phyloP scores from a whole-genome alignment of 2,797 vertebrate genomes.

The Pseudochaenichthys georgianus region DNA sequence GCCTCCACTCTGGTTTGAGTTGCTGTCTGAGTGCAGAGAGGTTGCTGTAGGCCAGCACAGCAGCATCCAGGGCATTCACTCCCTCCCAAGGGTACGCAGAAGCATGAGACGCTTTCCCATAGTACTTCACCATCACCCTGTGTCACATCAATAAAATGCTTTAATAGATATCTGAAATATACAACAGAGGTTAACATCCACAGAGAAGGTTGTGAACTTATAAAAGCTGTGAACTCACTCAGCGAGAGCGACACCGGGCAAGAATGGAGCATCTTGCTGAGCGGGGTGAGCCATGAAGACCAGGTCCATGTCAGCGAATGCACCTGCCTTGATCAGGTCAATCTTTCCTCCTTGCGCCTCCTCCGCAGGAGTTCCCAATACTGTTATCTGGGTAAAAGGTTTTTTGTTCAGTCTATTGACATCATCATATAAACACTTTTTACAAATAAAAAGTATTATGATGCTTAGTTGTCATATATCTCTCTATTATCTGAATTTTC shows the following conservation, averaged over 20 bases:
- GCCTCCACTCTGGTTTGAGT: slow-evolving; percentile 92
- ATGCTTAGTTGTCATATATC: background rate
- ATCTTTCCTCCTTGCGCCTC: slow-evolving; percentile 92
- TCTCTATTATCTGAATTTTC: too few species aligned
- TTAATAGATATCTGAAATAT: background rate
- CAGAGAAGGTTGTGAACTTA: background rate
- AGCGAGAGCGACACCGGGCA: slow-evolving; percentile 84
- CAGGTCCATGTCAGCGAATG: slow-evolving; percentile 88
- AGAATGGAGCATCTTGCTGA: slow-evolving; percentile 87
- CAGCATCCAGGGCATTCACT: slow-evolving; percentile 93
- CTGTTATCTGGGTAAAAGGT: slow-evolving; percentile 82
- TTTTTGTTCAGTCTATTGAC: background rate
- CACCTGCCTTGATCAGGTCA: slow-evolving; percentile 88
- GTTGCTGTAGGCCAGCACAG: slow-evolving; percentile 93
- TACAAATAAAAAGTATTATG: background rate
- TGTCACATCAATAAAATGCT: slow-evolving; percentile 30
- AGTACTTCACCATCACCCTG: slow-evolving; percentile 92
- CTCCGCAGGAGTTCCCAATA: slow-evolving; percentile 93
- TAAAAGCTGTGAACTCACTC: slow-evolving; percentile 76
- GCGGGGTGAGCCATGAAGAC: slow-evolving; percentile 95
- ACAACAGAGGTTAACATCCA: background rate
- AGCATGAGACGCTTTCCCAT: slow-evolving; percentile 91
- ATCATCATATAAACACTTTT: too few species aligned
- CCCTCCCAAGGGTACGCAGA: slow-evolving; percentile 93
- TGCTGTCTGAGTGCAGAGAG: slow-evolving; percentile 92